Evolutionary conservation across 1,140 invertebrate genomes (phyloP).

Genomic region (Hylaeus anthracinus): DNA sequence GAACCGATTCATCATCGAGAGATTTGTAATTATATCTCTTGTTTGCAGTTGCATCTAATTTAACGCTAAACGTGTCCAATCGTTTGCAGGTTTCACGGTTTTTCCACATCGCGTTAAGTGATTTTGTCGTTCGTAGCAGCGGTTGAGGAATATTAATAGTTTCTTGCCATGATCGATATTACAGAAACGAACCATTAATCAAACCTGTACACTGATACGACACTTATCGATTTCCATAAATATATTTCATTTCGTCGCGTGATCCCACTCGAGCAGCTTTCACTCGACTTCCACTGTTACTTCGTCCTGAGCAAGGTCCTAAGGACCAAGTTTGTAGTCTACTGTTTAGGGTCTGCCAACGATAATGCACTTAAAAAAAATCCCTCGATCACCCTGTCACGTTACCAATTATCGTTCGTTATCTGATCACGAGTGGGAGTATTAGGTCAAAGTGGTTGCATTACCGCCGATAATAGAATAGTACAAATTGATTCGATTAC

Average conservation of each 20-base stretch:
- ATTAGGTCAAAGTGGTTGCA: too few relatives aligned
- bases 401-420: too few relatives aligned
- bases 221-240: slow-evolving; percentile 14
- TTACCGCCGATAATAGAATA: not conserved
- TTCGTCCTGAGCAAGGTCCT: too few relatives aligned
- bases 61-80: not conserved
- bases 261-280: too few relatives aligned
- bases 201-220: not conserved
- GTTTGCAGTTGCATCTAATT: not conserved
- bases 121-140: slow-evolving; percentile 8
- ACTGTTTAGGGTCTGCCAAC: too few relatives aligned
- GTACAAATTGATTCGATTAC: not conserved
- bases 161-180: slow-evolving; percentile 9
- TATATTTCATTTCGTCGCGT: not conserved
- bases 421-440: not conserved
- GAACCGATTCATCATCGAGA: too few relatives aligned
- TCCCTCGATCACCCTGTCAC: too few relatives aligned
- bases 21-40: not conserved
- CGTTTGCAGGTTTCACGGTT: not conserved
- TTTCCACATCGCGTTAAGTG: not conserved
- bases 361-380: too few relatives aligned
- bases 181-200: slow-evolving; percentile 31
- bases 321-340: too few relatives aligned
- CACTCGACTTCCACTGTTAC: too few relatives aligned
- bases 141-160: slow-evolving; percentile 30